Evolutionary conservation across 2,113 vertebrate genomes (phyloP).

Genomic region (Sylvilagus bachmani): DNA sequence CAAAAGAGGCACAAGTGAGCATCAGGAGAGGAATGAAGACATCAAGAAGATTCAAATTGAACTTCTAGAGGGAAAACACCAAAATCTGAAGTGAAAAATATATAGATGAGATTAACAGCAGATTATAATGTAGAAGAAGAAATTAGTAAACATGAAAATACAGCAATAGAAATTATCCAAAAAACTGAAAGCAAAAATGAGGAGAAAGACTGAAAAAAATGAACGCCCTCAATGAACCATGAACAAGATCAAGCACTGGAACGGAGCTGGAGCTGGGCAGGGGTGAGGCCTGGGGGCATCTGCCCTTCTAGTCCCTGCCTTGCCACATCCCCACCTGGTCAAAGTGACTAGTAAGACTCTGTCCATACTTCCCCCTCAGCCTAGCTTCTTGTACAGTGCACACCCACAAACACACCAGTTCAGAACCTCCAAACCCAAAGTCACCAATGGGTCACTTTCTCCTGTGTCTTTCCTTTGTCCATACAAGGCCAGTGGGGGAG

Average conservation of each 20-base stretch:
- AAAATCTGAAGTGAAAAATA: constrained; percentile 27
- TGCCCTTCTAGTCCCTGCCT: background rate
- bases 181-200: background rate
- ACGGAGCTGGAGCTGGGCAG: background rate
- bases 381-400: background rate
- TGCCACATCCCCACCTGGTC: constrained; percentile 19
- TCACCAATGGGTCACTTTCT: constrained; percentile 8
- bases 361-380: background rate
- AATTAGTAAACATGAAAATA: constrained; percentile 28
- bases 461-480: background rate
- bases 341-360: constrained; percentile 1
- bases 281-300: background rate
- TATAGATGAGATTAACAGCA: background rate
- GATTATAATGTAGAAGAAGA: constrained; percentile 11
- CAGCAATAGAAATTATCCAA: background rate
- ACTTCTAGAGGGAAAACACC: constrained; percentile 26
- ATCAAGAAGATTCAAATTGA: background rate
- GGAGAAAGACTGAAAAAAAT: background rate
- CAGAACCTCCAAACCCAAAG: constrained; percentile 26
- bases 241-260: background rate
- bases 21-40: background rate
- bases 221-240: background rate
- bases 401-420: background rate
- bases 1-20: background rate
- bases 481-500: constrained; percentile 21